Percentiles rank a stretch among this genome's conserved stretches.
These are phyloP conservation scores for Bombus balteatus DNA, from an alignment of 1,140 invertebrate species.

Conservation along the genomic window DNA sequence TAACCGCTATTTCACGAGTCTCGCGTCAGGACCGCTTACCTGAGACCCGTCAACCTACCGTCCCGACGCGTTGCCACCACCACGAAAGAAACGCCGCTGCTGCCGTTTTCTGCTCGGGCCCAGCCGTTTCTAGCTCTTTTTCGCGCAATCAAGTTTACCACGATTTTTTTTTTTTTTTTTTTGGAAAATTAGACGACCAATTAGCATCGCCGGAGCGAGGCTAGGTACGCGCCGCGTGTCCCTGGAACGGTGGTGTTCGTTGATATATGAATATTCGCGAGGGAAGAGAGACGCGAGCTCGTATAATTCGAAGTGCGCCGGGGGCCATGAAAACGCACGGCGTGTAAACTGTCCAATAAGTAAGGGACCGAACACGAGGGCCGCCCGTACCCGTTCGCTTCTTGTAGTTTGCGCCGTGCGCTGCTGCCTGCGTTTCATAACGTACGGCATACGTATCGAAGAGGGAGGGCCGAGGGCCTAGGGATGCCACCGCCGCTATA, in stretches of 20 bases:
- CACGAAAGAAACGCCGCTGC: background rate
- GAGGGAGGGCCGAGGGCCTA: background rate
- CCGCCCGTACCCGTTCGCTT: slow-evolving; percentile 70
- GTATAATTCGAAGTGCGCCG: background rate
- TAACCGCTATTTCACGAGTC: slow-evolving; percentile 68
- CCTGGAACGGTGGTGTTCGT: background rate
- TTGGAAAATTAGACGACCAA: background rate
- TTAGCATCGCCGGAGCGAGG: background rate
- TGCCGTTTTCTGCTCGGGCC: background rate
- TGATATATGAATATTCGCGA: background rate
- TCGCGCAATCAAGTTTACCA: too few relatives aligned
- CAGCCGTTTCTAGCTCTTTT: too few relatives aligned
- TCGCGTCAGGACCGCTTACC: slow-evolving; percentile 59
- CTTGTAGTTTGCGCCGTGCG: slow-evolving; percentile 71
- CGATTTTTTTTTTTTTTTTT: too few relatives aligned
- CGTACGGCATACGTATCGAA: slow-evolving; percentile 55
- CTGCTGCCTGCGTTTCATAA: slow-evolving; percentile 66
- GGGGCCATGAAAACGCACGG: slow-evolving; percentile 67
- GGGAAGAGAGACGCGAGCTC: background rate
- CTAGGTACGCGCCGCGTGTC: background rate
- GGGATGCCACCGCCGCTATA: slow-evolving; percentile 66
- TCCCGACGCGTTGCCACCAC: slow-evolving; percentile 29
- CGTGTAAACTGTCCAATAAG: slow-evolving; percentile 82
- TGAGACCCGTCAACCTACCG: slow-evolving; percentile 51
- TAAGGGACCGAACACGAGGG: slow-evolving; percentile 73